Conservation (phyloP, 2,888 invertebrate genomes). For the Melanotus villosus region DNA sequence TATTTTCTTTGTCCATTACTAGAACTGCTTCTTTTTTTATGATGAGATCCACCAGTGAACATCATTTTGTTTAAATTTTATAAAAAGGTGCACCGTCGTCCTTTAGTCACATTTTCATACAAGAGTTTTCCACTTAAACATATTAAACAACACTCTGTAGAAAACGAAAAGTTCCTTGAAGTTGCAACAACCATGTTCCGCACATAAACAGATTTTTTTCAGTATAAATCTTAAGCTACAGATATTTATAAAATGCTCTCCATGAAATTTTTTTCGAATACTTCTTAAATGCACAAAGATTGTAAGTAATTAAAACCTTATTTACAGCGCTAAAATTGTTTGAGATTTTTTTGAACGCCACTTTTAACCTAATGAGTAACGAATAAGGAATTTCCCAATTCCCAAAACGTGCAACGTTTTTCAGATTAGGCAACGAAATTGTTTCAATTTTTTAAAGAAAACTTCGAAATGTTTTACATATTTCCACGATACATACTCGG, state of each 20-base stretch:
- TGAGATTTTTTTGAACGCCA: constrained; percentile 29
- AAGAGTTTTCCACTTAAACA: neutral
- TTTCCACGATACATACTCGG: constrained; percentile 27
- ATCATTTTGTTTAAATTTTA: constrained; percentile 70
- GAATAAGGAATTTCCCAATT: constrained; percentile 38
- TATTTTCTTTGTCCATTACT: constrained; percentile 63
- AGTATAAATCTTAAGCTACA: neutral
- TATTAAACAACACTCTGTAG: neutral
- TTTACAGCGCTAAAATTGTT: constrained; percentile 24
- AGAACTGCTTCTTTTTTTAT: constrained; percentile 70
- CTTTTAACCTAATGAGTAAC: constrained; percentile 43
- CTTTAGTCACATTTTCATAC: constrained; percentile 2
- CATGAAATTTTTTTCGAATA: constrained; percentile 10
- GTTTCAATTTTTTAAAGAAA: constrained; percentile 24
- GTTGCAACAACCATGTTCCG: neutral
- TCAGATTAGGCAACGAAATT: constrained; percentile 2
- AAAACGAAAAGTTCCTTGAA: neutral
- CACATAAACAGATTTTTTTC: neutral
- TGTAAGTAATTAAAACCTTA: constrained; percentile 29
- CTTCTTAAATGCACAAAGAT: constrained; percentile 35
- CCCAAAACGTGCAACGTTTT: neutral
- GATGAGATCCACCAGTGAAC: constrained; percentile 79
- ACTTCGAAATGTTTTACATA: constrained; percentile 31
- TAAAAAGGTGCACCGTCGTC: neutral
- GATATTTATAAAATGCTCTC: constrained; percentile 7